These are phyloP conservation scores for Eubucco bourcierii DNA, from an alignment of 2,113 vertebrate genomes.

Conservation along the genomic window DNA sequence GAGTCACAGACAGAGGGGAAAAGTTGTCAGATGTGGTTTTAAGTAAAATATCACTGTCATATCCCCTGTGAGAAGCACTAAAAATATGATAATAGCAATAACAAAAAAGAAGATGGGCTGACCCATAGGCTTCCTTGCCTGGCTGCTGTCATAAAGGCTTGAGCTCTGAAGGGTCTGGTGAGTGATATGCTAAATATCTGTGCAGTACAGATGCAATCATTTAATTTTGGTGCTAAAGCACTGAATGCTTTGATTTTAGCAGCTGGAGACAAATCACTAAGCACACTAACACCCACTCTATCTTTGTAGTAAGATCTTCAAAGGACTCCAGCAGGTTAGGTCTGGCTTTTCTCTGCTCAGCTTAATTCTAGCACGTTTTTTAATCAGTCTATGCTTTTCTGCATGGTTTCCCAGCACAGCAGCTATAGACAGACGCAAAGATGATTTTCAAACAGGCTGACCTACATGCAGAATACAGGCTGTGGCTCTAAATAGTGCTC, in stretches of 20 bases:
- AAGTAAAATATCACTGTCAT: neutral
- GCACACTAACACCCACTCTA: neutral
- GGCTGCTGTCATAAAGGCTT: neutral
- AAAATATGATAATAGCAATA: neutral
- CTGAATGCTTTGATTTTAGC: constrained; percentile 41
- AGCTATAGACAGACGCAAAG: neutral
- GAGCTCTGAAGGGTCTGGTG: neutral
- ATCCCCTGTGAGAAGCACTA: constrained; percentile 1
- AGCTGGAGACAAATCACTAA: constrained; percentile 24
- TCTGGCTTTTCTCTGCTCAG: neutral
- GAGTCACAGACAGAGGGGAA: neutral
- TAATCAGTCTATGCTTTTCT: constrained; percentile 2
- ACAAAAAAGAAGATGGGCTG: neutral
- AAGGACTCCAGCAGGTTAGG: constrained; percentile 41
- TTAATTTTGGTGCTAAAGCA: neutral
- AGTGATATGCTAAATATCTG: constrained; percentile 9
- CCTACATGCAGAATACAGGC: neutral
- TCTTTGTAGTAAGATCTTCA: constrained; percentile 41
- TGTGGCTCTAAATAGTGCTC: neutral
- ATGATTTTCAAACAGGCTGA: neutral
- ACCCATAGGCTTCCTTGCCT: neutral
- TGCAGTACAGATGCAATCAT: constrained; percentile 4
- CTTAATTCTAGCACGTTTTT: constrained; percentile 9
- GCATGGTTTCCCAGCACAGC: neutral
- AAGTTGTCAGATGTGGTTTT: neutral